Percentiles rank a stretch among this genome's conserved stretches.
These are phyloP conservation scores for Brachionus paranguensis DNA, from an alignment of 1,140 invertebrate genomes.

Conservation along the genomic window DNA sequence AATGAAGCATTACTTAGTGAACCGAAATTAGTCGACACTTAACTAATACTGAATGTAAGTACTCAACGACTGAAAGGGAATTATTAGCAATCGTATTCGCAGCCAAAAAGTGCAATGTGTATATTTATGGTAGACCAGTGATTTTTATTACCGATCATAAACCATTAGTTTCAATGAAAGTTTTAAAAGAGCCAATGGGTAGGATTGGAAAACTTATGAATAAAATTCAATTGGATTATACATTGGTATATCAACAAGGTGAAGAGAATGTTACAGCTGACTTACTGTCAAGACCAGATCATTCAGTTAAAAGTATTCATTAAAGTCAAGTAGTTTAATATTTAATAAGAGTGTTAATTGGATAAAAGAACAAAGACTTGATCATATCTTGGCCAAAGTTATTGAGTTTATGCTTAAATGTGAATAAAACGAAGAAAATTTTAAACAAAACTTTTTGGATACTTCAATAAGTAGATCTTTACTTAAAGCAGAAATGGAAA, in stretches of 20 bases:
- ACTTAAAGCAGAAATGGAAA: neutral
- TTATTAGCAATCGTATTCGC: conserved; percentile 49
- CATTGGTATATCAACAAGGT: conserved; percentile 37
- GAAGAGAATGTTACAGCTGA: conserved; percentile 39
- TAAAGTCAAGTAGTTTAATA: neutral
- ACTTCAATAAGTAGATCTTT: neutral
- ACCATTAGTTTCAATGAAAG: conserved; percentile 49
- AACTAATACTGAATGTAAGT: conserved; percentile 48
- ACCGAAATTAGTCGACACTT: conserved; percentile 47
- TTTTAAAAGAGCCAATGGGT: conserved; percentile 41
- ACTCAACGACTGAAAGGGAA: conserved; percentile 56
- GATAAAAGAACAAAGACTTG: neutral
- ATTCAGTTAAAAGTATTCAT: neutral
- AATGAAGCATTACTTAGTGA: neutral
- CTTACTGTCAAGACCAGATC: neutral
- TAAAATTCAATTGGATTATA: conserved; percentile 26
- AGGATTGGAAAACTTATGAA: conserved; percentile 8
- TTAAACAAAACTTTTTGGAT: neutral
- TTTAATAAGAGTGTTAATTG: neutral
- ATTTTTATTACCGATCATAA: conserved; percentile 49
- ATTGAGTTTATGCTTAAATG: neutral
- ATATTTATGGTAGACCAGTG: conserved; percentile 49
- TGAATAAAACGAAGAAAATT: neutral
- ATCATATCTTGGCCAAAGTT: neutral
- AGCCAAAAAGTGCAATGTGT: conserved; percentile 51